Evolutionary conservation across 1,140 invertebrate genomes (phyloP).

Genomic region (Pseudobourletiella spinata): DNA sequence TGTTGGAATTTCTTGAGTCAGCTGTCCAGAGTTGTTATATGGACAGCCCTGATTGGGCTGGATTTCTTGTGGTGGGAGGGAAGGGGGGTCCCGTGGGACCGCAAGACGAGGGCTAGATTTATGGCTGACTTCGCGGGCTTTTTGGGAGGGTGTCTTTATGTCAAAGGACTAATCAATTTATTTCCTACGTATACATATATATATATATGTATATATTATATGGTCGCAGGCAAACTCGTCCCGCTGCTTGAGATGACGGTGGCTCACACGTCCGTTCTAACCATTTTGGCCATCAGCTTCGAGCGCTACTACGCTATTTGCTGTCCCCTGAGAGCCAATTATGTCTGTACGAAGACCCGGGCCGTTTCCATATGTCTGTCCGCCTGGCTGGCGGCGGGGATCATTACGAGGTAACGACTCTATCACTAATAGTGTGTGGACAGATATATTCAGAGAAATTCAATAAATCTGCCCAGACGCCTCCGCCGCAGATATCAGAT

Average conservation of each 20-base stretch:
- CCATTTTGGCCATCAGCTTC: constrained; percentile 85
- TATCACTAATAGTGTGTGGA: too few relatives aligned
- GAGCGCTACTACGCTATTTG: constrained; percentile 93
- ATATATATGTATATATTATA: neutral
- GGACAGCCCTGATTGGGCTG: too few relatives aligned
- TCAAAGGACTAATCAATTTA: neutral
- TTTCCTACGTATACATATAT: neutral
- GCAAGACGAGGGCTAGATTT: too few relatives aligned
- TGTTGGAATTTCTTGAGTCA: neutral
- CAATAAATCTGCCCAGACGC: too few relatives aligned
- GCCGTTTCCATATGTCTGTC: constrained; percentile 70
- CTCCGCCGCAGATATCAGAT: too few relatives aligned
- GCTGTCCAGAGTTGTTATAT: too few relatives aligned
- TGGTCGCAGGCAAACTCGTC: constrained; percentile 72
- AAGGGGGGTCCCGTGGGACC: too few relatives aligned
- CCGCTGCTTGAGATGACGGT: constrained; percentile 87
- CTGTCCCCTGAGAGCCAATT: constrained; percentile 77
- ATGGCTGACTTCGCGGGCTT: too few relatives aligned
- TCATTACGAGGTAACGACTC: constrained; percentile 69
- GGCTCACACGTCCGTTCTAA: constrained; percentile 82
- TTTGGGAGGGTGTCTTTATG: too few relatives aligned
- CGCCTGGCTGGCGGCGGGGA: constrained; percentile 71
- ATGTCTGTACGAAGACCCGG: constrained; percentile 81
- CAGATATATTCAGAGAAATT: too few relatives aligned
- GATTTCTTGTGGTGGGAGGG: too few relatives aligned